Evolutionary conservation across 1,140 invertebrate genomes (phyloP), one percentile per base, ranked within the genome.

Genomic region (Rhynchophorus ferrugineus): DNA sequence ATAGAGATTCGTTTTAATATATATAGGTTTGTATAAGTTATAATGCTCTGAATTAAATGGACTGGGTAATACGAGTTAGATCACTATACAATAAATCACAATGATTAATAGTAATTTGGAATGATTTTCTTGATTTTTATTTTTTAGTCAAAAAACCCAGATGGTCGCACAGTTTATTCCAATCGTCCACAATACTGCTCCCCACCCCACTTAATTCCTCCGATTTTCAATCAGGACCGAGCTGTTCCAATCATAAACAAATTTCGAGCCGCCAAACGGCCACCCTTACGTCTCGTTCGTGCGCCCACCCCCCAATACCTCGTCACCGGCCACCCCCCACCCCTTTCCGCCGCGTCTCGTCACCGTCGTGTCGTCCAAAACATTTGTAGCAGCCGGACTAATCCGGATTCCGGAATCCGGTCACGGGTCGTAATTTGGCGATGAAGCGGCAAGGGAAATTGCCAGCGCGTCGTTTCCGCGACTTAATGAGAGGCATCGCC

Each of bases 341-440:
- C 9, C 34, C 33, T 24, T 21, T 33, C 41, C 20, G 38, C 42
- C 42, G 29, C 20, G 14, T 11, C 37, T 19, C 44, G 33, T n/a
- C n/a, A n/a, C n/a, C 51, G 46, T 35, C 37, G 21, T 47, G 44
- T 41, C 45, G 52, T 54, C 52, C 51, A 44, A 47, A 54, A 47
- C 44, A 54, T 54, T 54, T 49, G 52, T 54, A 54, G 45, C 52
- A 29, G 16, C 46, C 47, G 53, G 53, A 43, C 53, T 49, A 55
- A 55, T 55, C 53, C 48, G 44, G 48, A 56, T 55, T 56, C 60
- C 55, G 60, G 60, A 63, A 63, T 63, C 62, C 66, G 65, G 66
- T 68, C 66, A 69, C 67, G 65, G n/a, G 59, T 59, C 59, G 64
- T 69, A 69, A 69, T 69, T 66, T 65, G 60, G 64, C 61, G 61